Conservation (phyloP, 2,888 invertebrate species). For the Eupeodes luniger region DNA sequence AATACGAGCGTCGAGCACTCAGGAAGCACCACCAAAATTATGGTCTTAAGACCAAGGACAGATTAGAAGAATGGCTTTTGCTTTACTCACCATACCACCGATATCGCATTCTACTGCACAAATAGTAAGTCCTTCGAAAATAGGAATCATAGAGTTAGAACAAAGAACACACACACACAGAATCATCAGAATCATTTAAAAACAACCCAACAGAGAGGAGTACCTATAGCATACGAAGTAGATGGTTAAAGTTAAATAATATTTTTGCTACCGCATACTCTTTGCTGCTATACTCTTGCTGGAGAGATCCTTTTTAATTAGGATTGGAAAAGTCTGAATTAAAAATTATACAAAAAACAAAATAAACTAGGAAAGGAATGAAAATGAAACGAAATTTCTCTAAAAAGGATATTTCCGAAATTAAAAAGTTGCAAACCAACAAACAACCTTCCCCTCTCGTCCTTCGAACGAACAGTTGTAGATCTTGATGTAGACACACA, state of each 20-base stretch:
- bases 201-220: not conserved
- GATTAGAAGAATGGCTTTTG: constrained; percentile 28
- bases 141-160: not conserved
- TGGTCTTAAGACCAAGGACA: constrained; percentile 50
- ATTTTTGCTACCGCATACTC: constrained; percentile 24
- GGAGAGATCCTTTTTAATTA: constrained; percentile 70
- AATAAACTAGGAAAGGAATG: not conserved
- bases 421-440: constrained; percentile 68
- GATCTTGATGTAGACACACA: not conserved
- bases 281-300: constrained; percentile 12
- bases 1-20: constrained; percentile 22
- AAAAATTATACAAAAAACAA: constrained; percentile 38
- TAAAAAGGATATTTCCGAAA: constrained; percentile 70
- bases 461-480: not conserved
- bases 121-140: not conserved
- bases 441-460: constrained; percentile 37
- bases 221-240: not conserved
- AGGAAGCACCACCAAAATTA: constrained; percentile 58
- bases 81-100: not conserved
- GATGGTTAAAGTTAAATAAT: constrained; percentile 42
- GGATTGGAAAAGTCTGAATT: constrained; percentile 58
- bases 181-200: not conserved
- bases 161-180: not conserved
- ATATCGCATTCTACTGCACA: not conserved
- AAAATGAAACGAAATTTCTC: constrained; percentile 38